Conservation (phyloP, 2,888 invertebrate species). For the Drosophila rellima region DNA sequence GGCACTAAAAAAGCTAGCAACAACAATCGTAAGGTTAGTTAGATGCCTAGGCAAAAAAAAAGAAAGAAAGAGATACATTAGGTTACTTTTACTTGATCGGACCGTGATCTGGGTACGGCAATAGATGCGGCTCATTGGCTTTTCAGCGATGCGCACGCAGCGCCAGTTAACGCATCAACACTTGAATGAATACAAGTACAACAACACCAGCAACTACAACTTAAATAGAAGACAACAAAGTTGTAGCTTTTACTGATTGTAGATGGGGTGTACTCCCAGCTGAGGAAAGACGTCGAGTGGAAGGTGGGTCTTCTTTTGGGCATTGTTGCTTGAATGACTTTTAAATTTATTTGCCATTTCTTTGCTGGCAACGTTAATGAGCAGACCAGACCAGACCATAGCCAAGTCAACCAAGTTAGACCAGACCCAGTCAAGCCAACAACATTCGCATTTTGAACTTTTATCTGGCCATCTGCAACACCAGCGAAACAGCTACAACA, state of each 20-base stretch:
- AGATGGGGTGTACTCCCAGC: neutral
- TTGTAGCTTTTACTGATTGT: conserved; percentile 40
- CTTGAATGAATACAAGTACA: conserved; percentile 62
- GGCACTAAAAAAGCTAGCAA: conserved; percentile 51
- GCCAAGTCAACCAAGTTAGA: conserved; percentile 7
- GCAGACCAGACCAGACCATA: conserved; percentile 57
- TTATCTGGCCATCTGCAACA: conserved; percentile 76
- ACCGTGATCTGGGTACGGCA: conserved; percentile 24
- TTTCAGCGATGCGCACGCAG: conserved; percentile 79
- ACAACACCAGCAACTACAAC: conserved; percentile 27
- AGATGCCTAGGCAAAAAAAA: conserved; percentile 16
- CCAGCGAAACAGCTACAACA: conserved; percentile 27
- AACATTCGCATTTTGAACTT: conserved; percentile 76
- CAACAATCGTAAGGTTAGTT: conserved; percentile 43
- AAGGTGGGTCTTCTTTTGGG: conserved; percentile 54
- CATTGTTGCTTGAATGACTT: conserved; percentile 81
- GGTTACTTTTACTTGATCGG: conserved; percentile 73
- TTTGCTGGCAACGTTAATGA: conserved; percentile 76
- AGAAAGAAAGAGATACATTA: conserved; percentile 45
- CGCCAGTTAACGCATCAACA: conserved; percentile 81
- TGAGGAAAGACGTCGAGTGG: neutral
- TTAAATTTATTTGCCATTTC: conserved; percentile 82
- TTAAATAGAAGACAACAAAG: conserved; percentile 46
- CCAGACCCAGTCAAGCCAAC: conserved; percentile 19
- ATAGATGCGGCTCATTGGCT: conserved; percentile 76